A percentile compares a stretch with the other conserved stretches of the same genome.
phyloP scores from a whole-genome alignment of 2,797 vertebrate genomes.

The Zenarchopterus dispar region DNA sequence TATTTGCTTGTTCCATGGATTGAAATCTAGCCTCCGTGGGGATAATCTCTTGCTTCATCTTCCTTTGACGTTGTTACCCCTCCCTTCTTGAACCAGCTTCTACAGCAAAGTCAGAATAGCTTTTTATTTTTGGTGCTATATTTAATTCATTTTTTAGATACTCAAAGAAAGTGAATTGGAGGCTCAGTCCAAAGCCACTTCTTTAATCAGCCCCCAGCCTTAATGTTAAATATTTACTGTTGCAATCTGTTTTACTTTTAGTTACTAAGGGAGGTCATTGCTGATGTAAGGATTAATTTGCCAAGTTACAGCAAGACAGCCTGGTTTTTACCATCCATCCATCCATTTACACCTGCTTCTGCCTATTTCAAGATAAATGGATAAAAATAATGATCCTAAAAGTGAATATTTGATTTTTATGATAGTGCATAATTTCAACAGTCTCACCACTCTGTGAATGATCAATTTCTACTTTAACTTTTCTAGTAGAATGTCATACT shows the following conservation, averaged over 20 bases:
- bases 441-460: neutral
- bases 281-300: neutral
- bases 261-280: constrained; percentile 12
- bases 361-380: neutral
- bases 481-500: too few species aligned
- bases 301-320: neutral
- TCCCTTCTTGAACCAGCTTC: too few species aligned
- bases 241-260: constrained; percentile 27
- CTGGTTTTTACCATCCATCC: neutral
- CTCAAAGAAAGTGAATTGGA: constrained; percentile 33
- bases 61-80: neutral
- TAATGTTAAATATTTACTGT: constrained; percentile 12
- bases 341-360: neutral
- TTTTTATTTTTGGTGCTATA: too few species aligned
- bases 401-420: neutral
- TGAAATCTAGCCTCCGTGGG: constrained; percentile 19
- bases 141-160: constrained; percentile 20
- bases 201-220: constrained; percentile 17
- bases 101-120: too few species aligned
- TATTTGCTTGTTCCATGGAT: constrained; percentile 28
- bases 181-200: constrained; percentile 5
- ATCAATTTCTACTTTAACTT: too few species aligned
- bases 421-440: neutral
- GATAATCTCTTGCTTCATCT: constrained; percentile 14
- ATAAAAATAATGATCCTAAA: neutral